phyloP scores from a whole-genome alignment of 37 sponge, comb jelly and placozoan species.

The Halisarca cf. caerulea region DNA sequence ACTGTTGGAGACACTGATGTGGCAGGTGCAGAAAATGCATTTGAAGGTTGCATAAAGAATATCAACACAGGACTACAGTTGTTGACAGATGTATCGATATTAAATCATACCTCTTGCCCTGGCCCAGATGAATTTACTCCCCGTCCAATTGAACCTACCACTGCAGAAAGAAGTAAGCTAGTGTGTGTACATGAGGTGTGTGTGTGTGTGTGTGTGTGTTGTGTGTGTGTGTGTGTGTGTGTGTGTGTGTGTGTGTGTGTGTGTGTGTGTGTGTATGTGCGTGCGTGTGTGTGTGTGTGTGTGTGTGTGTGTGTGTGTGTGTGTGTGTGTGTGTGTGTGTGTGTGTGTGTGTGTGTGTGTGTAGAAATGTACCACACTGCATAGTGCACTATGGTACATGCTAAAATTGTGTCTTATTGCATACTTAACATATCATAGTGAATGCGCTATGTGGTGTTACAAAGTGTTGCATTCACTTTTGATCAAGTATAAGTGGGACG shows the following conservation, averaged over 20 bases:
- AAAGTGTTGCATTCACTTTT: no score
- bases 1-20: background rate
- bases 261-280: background rate
- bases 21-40: background rate
- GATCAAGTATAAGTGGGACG: no score
- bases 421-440: no score
- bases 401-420: no score
- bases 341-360: background rate
- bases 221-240: constrained; percentile 4
- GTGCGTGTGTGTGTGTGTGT: background rate
- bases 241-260: constrained; percentile 19
- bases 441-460: no score
- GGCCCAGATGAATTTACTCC: no score
- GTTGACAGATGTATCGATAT: background rate
- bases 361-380: background rate
- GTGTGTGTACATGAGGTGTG: no score
- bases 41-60: constrained; percentile 23
- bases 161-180: no score
- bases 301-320: constrained; percentile 16
- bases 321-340: constrained; percentile 6
- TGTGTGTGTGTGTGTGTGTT: no score
- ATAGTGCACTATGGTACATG: no score
- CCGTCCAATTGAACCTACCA: no score
- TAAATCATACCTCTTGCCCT: background rate
- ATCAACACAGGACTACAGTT: background rate